Evolutionary conservation across 2,888 invertebrate species (phyloP).

Genomic region (Spisula solida): DNA sequence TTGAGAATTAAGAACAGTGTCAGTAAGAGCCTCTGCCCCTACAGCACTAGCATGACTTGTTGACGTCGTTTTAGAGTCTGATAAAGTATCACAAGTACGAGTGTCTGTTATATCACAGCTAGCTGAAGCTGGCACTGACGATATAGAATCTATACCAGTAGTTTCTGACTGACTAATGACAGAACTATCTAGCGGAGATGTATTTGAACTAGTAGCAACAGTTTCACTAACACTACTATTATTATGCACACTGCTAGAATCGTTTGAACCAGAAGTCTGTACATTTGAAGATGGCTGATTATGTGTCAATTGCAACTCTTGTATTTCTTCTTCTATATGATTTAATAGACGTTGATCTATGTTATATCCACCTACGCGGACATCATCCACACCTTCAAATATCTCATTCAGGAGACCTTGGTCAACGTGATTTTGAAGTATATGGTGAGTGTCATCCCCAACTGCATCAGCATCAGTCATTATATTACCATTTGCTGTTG

Average conservation of each 20-base stretch:
- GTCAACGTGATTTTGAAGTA: constrained; percentile 65
- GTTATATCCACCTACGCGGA: constrained; percentile 58
- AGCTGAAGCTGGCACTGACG: background rate
- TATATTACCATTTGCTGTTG: constrained; percentile 51
- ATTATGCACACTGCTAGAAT: constrained; percentile 6
- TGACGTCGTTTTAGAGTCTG: background rate
- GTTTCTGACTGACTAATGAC: constrained; percentile 35
- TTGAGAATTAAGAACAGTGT: constrained; percentile 29
- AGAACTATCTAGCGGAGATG: constrained; percentile 30
- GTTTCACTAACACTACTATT: background rate
- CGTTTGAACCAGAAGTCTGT: background rate
- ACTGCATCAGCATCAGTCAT: constrained; percentile 25
- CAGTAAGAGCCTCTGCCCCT: background rate
- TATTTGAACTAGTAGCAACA: constrained; percentile 14
- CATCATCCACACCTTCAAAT: constrained; percentile 65
- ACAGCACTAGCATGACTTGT: background rate
- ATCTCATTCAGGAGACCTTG: constrained; percentile 63
- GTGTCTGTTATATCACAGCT: background rate
- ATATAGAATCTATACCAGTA: background rate
- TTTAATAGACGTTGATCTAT: constrained; percentile 65
- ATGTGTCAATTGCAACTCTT: constrained; percentile 56
- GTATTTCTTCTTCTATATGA: constrained; percentile 67
- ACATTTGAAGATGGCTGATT: constrained; percentile 24
- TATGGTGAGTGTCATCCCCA: constrained; percentile 40
- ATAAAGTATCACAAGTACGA: constrained; percentile 35